A percentile compares a stretch with the other conserved stretches of the same genome.
Conservation (phyloP, 2,888 invertebrate species). For the Morinoia aosen region DNA sequence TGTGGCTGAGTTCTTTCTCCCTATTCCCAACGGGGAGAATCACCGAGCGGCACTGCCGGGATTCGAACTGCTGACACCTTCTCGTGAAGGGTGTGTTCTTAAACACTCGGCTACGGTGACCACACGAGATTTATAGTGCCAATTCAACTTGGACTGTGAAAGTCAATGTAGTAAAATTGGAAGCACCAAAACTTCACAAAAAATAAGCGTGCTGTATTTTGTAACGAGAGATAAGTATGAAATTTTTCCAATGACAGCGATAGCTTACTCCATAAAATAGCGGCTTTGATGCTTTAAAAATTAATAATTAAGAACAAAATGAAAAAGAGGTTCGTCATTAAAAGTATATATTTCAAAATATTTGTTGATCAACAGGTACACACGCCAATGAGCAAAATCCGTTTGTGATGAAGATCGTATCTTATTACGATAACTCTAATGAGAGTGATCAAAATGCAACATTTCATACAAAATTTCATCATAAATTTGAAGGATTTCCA, state of each 20-base stretch:
- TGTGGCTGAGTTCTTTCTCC: no score
- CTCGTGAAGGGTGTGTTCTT: no score
- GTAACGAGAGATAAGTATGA: no score
- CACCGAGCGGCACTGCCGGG: no score
- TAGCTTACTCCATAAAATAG: no score
- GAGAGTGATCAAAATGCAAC: not conserved
- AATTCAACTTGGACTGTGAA: not conserved
- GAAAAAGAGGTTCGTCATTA: not conserved
- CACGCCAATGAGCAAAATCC: not conserved
- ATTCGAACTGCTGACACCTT: no score
- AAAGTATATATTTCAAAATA: not conserved
- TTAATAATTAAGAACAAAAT: not conserved
- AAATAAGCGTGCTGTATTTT: not conserved
- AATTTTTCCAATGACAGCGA: not conserved
- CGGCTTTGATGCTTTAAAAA: not conserved
- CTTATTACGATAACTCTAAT: not conserved
- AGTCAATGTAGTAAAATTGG: not conserved
- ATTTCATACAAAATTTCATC: not conserved
- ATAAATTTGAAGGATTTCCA: not conserved
- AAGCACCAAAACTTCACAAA: not conserved
- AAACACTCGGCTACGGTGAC: no score
- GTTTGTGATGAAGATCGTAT: not conserved
- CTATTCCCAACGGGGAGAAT: no score
- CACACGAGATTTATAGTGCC: conserved; percentile 24
- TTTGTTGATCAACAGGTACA: not conserved